These are phyloP conservation scores for rat (Rattus norvegicus) DNA, from an alignment of 2,113 vertebrate species.

Conservation along the genomic window GRCr8 NC_086027.1:51957001-51957500, in stretches of 20 bases:
- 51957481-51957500: slow-evolving; percentile 85
- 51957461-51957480: slow-evolving; percentile 84
- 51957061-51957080: slow-evolving; percentile 91
- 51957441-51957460: slow-evolving; percentile 86
- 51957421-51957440: slow-evolving; percentile 85
- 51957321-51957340: slow-evolving; percentile 65
- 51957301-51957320: slow-evolving; percentile 63
- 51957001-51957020: slow-evolving; percentile 97
- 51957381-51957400: slow-evolving; percentile 78
- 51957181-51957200: slow-evolving; percentile 84
- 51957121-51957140: slow-evolving; percentile 95
- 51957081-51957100: slow-evolving; percentile 96
- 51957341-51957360: slow-evolving; percentile 78
- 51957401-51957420: slow-evolving; percentile 79
- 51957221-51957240: slow-evolving; percentile 85
- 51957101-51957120: slow-evolving; percentile 94
- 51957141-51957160: slow-evolving; percentile 90
- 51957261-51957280: slow-evolving; percentile 57
- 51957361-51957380: slow-evolving; percentile 85
- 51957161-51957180: slow-evolving; percentile 83
- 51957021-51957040: slow-evolving; percentile 88
- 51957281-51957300: slow-evolving; percentile 55
- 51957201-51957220: slow-evolving; percentile 83
- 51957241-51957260: slow-evolving; percentile 80
- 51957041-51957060: slow-evolving; percentile 94